Percentiles rank a stretch among this genome's conserved stretches.
Evolutionary conservation across 2,888 invertebrate species (phyloP).

Genomic region (Agrenia bidenticulata): DNA sequence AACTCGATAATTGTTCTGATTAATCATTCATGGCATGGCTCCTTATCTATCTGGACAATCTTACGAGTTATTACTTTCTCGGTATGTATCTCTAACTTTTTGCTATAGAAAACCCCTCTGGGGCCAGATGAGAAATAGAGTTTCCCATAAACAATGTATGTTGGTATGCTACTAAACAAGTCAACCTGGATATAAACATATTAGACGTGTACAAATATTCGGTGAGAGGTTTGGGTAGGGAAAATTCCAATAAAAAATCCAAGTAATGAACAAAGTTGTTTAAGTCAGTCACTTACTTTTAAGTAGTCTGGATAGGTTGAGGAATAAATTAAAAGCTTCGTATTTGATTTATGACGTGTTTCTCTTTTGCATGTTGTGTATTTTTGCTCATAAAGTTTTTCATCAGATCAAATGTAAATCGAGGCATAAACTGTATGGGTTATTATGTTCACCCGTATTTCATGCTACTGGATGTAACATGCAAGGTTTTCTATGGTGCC

Average conservation of each 20-base stretch:
- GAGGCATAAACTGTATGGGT: neutral
- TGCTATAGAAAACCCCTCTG: neutral
- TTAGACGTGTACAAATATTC: no score
- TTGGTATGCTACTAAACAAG: no score
- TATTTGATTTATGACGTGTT: constrained; percentile 44
- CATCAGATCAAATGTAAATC: neutral
- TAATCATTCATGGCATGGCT: constrained; percentile 31
- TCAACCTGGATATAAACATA: no score
- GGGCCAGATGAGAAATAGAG: no score
- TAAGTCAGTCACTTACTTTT: neutral
- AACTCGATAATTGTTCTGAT: constrained; percentile 33
- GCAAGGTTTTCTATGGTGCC: no score
- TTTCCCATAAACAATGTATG: no score
- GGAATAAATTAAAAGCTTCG: neutral
- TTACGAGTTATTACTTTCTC: neutral
- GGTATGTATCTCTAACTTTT: neutral
- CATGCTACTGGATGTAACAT: no score
- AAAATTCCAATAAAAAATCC: no score
- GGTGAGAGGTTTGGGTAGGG: no score
- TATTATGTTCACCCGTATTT: no score
- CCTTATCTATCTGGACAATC: constrained; percentile 1
- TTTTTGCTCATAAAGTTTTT: neutral
- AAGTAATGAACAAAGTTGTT: neutral
- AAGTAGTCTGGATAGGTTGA: neutral
- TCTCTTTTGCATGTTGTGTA: constrained; percentile 32